Base-by-base conservation (phyloP, 2,113 vertebrate species). In the Takifugu bimaculatus region DNA sequence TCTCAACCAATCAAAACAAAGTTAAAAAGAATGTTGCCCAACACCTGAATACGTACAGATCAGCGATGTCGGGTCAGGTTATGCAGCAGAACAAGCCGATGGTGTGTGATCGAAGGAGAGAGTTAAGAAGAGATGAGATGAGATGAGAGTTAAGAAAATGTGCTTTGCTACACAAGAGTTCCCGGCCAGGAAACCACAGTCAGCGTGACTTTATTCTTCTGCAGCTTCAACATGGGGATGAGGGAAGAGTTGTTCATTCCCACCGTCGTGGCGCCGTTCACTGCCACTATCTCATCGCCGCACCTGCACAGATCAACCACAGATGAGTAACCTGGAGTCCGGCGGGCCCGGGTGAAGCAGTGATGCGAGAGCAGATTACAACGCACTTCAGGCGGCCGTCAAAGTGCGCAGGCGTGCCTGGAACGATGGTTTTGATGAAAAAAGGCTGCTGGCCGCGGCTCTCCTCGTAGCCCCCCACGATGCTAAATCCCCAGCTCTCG, bases 391-490 rank as follows among this genome's bases (percentile, higher is more conserved):
- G 93, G 57, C 93, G 93, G 50, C 91, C 89, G 54, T 96, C 94
- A 3, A 92, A 90, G 86, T 94, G 93, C 6, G 94, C 94, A 0
- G 95, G 93, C 0, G 95, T 96, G 15, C 92, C 94, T 1, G 94
- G 94, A 79, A 97, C 95, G 0, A 97, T 96, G 88, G 95, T 96
- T 88, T 96, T 97, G 74, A 97, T 97, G 89, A 96, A 97, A 90
- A 97, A 97, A 0, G 94, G 95, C 80, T 96, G 93, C 83, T 93
- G 93, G 4, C 94, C 93, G 60, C 92, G 93, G 71, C 79, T 93
- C 62, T 95, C 95, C 84, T 96, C 94, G 10, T 94, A 95, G 63
- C 95, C 95, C 4, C 95, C 95, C 0, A 97, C 95, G 3, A 97
- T 97, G 76, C 95, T 97, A 88, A 97, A 97, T 73, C 95, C 95